A percentile compares a stretch with the other conserved stretches of the same genome.
Conservation (phyloP, 2,797 vertebrate species). For the Syndactyla subalaris region DNA sequence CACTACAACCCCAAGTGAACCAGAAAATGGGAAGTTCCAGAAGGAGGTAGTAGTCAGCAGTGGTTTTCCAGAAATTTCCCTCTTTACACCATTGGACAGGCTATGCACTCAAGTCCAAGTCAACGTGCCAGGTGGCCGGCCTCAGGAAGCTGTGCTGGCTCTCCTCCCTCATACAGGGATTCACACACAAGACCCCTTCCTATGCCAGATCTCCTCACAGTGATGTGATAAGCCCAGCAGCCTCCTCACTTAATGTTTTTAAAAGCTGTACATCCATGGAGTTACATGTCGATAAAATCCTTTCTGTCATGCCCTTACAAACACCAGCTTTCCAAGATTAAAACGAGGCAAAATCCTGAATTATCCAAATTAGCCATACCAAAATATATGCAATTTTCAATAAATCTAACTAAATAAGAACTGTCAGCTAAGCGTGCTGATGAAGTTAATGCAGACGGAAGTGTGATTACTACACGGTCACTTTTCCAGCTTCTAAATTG, state of each 20-base stretch:
- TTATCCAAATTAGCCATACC: not conserved
- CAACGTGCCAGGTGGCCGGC: rapidly evolving
- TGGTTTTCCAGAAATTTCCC: not conserved
- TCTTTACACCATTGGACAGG: not conserved
- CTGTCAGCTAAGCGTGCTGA: not conserved
- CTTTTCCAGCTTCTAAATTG: not conserved
- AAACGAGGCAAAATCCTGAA: not conserved
- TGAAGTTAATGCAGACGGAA: not conserved
- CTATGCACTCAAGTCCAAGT: rapidly evolving
- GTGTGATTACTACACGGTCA: not conserved
- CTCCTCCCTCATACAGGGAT: not conserved
- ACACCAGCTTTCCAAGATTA: not conserved
- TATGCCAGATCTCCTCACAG: not conserved
- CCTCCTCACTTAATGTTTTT: not conserved
- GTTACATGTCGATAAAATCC: not conserved
- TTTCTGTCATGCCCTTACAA: not conserved
- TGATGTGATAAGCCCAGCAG: rapidly evolving
- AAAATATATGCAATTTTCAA: not conserved
- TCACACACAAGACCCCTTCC: not conserved
- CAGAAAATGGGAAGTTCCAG: not conserved
- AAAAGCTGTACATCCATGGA: rapidly evolving
- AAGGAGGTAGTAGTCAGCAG: not conserved
- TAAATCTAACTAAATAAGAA: not conserved
- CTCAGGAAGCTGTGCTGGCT: not conserved
- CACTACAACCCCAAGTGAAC: not conserved